Conservation (phyloP, 2,797 vertebrate genomes). For the Huso huso region DNA sequence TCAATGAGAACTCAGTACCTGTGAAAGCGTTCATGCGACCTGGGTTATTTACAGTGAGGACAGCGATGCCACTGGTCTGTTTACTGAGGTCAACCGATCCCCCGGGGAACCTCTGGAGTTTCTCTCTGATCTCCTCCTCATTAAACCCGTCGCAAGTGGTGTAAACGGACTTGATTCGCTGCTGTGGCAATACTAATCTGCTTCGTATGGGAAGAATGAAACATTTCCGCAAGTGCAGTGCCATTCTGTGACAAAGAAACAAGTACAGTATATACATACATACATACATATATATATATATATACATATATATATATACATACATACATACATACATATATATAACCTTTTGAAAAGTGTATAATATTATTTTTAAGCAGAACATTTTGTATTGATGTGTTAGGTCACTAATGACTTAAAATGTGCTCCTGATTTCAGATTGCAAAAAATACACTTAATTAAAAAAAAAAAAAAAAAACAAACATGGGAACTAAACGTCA, state of each 20-base stretch:
- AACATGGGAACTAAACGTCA: no score
- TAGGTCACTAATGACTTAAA: no score
- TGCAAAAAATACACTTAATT: no score
- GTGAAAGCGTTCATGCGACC: slow-evolving; percentile 86
- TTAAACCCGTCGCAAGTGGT: slow-evolving; percentile 52
- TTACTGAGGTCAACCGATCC: slow-evolving; percentile 78
- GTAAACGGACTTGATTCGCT: slow-evolving; percentile 53
- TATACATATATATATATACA: no score
- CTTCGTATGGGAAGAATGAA: slow-evolving; percentile 26
- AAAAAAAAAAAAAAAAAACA: no score
- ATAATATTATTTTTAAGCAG: no score
- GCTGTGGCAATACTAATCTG: slow-evolving; percentile 40
- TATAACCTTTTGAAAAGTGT: no score
- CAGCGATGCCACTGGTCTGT: slow-evolving; percentile 68
- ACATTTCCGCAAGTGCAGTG: slow-evolving; percentile 31
- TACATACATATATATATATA: not conserved
- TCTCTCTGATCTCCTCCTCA: slow-evolving; percentile 62
- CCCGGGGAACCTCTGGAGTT: slow-evolving; percentile 69
- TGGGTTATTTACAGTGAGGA: slow-evolving; percentile 84
- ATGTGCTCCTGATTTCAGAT: no score
- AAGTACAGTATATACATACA: not conserved
- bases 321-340: no score
- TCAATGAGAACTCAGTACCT: slow-evolving; percentile 51
- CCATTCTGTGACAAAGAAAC: slow-evolving; percentile 40
- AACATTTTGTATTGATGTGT: no score